Percentiles rank a stretch among this genome's conserved stretches.
phyloP scores from a whole-genome alignment of 2,888 invertebrate genomes.

The Callosobruchus maculatus region DNA sequence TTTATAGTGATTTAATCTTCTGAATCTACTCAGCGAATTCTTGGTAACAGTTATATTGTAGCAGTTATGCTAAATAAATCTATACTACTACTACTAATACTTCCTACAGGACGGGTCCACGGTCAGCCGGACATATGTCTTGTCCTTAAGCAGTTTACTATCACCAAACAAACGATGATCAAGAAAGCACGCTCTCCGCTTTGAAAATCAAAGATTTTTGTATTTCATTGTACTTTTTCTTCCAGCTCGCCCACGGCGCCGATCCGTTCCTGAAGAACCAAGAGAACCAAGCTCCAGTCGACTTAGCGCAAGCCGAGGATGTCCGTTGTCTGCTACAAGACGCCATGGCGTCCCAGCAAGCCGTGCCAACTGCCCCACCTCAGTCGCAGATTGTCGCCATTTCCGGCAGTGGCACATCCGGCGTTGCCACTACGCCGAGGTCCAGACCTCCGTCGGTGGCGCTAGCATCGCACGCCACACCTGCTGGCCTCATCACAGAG shows the following conservation, averaged over 20 bases:
- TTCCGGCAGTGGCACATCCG: neutral
- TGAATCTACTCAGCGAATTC: no score
- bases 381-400: neutral
- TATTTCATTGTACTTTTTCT: no score
- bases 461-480: neutral
- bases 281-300: slow-evolving; percentile 92
- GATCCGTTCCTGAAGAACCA: slow-evolving; percentile 96
- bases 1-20: no score
- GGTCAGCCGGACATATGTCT: no score
- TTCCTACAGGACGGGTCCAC: no score
- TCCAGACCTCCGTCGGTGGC: slow-evolving; percentile 32
- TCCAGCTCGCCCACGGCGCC: slow-evolving; percentile 88
- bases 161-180: no score
- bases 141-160: no score
- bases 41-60: no score
- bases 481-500: neutral
- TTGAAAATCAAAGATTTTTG: no score
- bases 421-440: neutral
- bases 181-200: no score
- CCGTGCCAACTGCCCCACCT: slow-evolving; percentile 40
- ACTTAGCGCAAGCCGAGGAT: slow-evolving; percentile 91
- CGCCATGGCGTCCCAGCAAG: slow-evolving; percentile 80
- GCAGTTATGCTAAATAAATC: no score
- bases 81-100: no score
- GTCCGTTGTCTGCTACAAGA: slow-evolving; percentile 89